phyloP scores from a whole-genome alignment of 2,888 invertebrate species.

The Drosophila heteroneura region DNA sequence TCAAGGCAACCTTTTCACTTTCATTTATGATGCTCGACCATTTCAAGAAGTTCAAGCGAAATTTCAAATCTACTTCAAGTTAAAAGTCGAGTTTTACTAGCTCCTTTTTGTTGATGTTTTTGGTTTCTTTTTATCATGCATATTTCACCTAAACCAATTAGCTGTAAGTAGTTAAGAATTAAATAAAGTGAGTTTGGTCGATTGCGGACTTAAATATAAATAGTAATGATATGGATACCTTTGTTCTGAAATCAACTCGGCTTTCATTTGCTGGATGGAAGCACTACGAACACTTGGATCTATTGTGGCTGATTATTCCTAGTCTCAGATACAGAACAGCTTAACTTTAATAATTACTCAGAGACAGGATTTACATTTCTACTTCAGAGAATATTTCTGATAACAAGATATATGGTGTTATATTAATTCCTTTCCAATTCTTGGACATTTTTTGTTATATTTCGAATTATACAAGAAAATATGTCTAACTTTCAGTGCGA shows the following conservation, averaged over 20 bases:
- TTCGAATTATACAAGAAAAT: not conserved
- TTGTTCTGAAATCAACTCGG: not conserved
- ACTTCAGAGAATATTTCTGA: not conserved
- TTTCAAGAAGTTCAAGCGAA: not conserved
- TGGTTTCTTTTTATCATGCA: not conserved
- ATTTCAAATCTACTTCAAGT: not conserved
- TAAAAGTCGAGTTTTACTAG: not conserved
- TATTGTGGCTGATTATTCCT: not conserved
- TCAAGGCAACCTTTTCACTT: slow-evolving; percentile 17
- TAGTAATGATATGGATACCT: not conserved
- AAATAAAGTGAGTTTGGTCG: not conserved
- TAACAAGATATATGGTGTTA: too few species aligned
- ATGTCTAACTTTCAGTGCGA: not conserved
- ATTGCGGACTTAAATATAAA: not conserved
- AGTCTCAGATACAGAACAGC: not conserved
- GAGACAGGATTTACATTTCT: not conserved
- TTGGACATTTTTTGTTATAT: too few species aligned
- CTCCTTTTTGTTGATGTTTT: not conserved
- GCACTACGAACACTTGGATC: too few species aligned
- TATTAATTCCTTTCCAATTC: not conserved
- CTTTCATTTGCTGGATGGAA: not conserved
- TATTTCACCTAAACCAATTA: not conserved
- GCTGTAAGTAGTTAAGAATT: not conserved
- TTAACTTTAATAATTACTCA: not conserved
- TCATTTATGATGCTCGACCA: not conserved